Base-by-base conservation (phyloP, 2,113 vertebrate genomes). In the Eira barbara region DNA sequence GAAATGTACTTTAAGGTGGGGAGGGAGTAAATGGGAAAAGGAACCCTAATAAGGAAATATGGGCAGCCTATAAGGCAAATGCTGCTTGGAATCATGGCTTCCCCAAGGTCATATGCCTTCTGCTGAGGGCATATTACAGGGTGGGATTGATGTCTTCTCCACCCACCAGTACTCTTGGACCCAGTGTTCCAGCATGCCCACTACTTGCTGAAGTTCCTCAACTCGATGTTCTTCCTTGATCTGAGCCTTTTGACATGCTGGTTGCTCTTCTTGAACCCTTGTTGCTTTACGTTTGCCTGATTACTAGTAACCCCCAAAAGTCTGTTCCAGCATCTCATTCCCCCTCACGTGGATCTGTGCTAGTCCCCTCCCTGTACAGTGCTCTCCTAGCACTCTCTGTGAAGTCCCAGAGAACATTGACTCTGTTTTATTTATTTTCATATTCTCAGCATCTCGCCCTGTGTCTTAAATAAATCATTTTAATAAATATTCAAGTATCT, bases 401-500 rank as follows among this genome's bases (percentile, higher is more conserved):
- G 27, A 88, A 25, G 59, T 45, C 91, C n/a, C 63, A 47, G 21
- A 36, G 27, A n/a, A 52, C 25, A 69, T 0, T 29, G 27, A 27
- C 4, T 27, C 86, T 96, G 36, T 90, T 86, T 69, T 39, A 61
- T 83, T 47, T 73, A 36, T 63, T 67, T 91, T 95, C 89, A 29
- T 80, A 47, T 81, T 95, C 55, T 63, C 15, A 95, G 39, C 61
- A 80, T 63, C 39, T 52, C 57, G 7, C 34, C 94, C 27, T 34
- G 14, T 42, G 36, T 83, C 74, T 95, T 92, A 92, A 89, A 84
- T 25, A 86, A 80, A 85, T 20, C 39, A 7, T 49, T 36, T 86
- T 89, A 86, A 83, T 90, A 80, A 94, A 93, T 90, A 97, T 80
- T 95, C 59, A 2, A 61, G 15, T 25, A 39, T 87, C 42, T 76